Evolutionary conservation across 2,888 invertebrate species (phyloP), one percentile per base, ranked within the genome.

Genomic region (Andrena trimmerana): DNA sequence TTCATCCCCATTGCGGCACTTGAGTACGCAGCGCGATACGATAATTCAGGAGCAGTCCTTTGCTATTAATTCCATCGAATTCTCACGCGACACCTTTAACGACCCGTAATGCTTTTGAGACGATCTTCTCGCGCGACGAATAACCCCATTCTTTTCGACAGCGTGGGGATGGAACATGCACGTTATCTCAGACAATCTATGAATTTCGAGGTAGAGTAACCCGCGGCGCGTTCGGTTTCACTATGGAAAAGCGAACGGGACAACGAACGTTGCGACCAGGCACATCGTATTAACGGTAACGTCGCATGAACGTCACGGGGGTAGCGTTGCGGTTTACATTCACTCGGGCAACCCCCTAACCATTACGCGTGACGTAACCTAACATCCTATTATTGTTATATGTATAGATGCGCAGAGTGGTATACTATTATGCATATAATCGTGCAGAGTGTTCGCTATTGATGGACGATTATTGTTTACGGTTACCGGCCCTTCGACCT

Each of bases 311-410:
- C 70, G 69, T 81, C 87, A 79, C 54, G 52, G 85, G 66, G 76
- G 57, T 74, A 66, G 70, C 71, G 87, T 75, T 86, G 86, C 62
- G 87, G 86, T 86, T 87, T 78, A 69, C 83, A 83, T 83, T 83
- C 77, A 71, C 72, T 82, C 77, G 62, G 36, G 24, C 57, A 48
- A 60, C 72, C 83, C 79, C 59, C 75, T 72, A 76, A 62, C 82
- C 82, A 83, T 83, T 82, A 83, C 83, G 83, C 77, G 72, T 77
- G 82, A 83, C 83, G 82, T 82, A 83, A 81, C 77, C 82, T 72
- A 83, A 83, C 77, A 82, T 83, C 83, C 82, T 77, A 83, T 83
- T 83, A 83, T 78, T 83, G 78, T 83, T 83, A 83, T 62, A 75
- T 27, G 76, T 82, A 76, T 54, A 66, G 63, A 70, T 76, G 75